phyloP scores from a whole-genome alignment of 23 tunicate species.

The Phallusia fumigata region DNA sequence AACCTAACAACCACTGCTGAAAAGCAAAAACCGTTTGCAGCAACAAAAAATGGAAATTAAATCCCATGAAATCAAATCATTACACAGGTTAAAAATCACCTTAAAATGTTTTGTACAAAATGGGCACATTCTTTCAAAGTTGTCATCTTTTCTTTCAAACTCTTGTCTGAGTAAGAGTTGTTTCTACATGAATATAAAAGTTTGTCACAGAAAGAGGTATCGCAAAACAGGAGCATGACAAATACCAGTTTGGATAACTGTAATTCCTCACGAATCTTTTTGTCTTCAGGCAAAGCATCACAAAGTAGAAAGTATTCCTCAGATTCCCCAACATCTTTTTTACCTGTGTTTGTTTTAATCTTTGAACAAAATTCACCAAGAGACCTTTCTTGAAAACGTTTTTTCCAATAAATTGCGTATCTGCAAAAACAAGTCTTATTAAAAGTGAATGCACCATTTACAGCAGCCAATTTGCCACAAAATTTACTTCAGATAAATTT shows the following conservation, averaged over 20 bases:
- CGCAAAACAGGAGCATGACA: background rate
- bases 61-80: too few species aligned
- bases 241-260: slow-evolving; percentile 51
- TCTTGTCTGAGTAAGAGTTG: slow-evolving; percentile 62
- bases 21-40: too few species aligned
- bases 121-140: slow-evolving; percentile 76
- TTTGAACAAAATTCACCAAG: slow-evolving; percentile 62
- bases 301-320: slow-evolving; percentile 88
- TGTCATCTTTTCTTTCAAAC: slow-evolving; percentile 70
- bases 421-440: slow-evolving; percentile 12
- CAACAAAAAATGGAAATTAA: too few species aligned
- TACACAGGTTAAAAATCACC: slow-evolving; percentile 3
- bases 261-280: slow-evolving; percentile 73
- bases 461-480: background rate
- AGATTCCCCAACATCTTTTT: slow-evolving; percentile 58
- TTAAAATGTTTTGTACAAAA: slow-evolving; percentile 79
- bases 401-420: slow-evolving; percentile 74
- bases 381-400: slow-evolving; percentile 50
- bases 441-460: background rate
- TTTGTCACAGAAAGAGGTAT: background rate
- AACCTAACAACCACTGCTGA: too few species aligned
- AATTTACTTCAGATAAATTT: too few species aligned
- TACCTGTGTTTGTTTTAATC: slow-evolving; percentile 77
- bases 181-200: slow-evolving; percentile 13
- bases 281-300: slow-evolving; percentile 92